phyloP scores from a whole-genome alignment of 2,113 vertebrate species.

The Procavia capensis region DNA sequence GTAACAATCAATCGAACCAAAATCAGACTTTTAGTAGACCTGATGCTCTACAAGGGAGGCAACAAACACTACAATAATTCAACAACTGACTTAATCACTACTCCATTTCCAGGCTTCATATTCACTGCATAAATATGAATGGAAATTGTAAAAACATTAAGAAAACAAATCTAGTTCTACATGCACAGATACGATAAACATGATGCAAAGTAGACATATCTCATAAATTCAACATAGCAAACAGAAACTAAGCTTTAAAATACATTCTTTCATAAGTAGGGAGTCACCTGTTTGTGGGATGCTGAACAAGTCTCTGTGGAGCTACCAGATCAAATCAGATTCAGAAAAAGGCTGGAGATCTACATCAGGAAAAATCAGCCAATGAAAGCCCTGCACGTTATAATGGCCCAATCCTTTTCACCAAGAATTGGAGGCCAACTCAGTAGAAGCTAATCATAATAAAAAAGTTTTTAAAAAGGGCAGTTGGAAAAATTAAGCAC shows the following conservation, averaged over 20 bases:
- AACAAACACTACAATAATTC: background rate
- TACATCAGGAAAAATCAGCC: too few relatives aligned
- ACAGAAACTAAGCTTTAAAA: background rate
- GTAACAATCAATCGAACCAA: background rate
- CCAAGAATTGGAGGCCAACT: too few relatives aligned
- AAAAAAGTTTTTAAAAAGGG: background rate
- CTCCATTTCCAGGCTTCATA: background rate
- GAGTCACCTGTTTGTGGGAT: too few relatives aligned
- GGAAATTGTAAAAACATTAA: background rate
- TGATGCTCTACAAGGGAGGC: background rate
- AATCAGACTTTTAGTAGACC: background rate
- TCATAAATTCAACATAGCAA: background rate
- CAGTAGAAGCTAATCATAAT: too few relatives aligned
- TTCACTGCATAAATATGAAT: background rate
- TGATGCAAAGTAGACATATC: background rate
- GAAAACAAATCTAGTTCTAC: background rate
- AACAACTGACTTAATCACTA: background rate
- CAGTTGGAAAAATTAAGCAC: background rate
- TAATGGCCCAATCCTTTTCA: too few relatives aligned
- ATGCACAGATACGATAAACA: background rate
- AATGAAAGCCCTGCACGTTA: too few relatives aligned
- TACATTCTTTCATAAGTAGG: too few relatives aligned
- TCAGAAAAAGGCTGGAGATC: too few relatives aligned
- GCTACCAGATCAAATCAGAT: too few relatives aligned
- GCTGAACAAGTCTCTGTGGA: too few relatives aligned